These are phyloP conservation scores for Odobenus rosmarus DNA, from an alignment of 2,113 vertebrate species.

Conservation along the genomic window DNA sequence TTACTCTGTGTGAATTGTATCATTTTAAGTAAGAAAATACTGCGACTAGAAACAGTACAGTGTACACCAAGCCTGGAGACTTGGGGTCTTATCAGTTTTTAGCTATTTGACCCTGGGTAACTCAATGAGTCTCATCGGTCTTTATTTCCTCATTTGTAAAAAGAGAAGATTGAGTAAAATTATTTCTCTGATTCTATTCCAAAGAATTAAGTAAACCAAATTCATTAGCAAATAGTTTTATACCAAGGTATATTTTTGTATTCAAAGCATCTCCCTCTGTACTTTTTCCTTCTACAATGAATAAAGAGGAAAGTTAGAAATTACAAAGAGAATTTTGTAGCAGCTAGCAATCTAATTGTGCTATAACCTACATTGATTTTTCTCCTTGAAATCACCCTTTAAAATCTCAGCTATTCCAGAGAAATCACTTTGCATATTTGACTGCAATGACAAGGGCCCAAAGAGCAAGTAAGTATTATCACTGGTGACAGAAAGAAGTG, in stretches of 20 bases:
- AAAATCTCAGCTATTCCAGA: conserved; percentile 41
- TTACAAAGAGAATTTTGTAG: conserved; percentile 15
- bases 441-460: neutral
- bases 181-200: neutral
- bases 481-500: neutral
- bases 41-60: neutral
- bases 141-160: conserved; percentile 19
- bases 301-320: conserved; percentile 22
- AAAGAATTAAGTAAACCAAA: conserved; percentile 26
- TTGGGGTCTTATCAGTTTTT: neutral
- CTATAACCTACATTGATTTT: neutral
- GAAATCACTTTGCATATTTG: conserved; percentile 6
- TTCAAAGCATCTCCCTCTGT: neutral
- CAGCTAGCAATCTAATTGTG: conserved; percentile 6
- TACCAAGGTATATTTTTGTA: neutral
- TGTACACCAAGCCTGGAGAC: neutral
- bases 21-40: conserved; percentile 18
- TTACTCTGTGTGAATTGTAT: neutral
- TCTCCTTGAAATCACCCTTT: neutral
- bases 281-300: neutral
- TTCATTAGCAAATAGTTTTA: conserved; percentile 23
- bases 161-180: neutral
- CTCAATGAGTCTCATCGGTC: neutral
- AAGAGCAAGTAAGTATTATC: neutral
- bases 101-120: neutral